Evolutionary conservation across 1,140 invertebrate species (phyloP).

Genomic region (Limonius californicus): DNA sequence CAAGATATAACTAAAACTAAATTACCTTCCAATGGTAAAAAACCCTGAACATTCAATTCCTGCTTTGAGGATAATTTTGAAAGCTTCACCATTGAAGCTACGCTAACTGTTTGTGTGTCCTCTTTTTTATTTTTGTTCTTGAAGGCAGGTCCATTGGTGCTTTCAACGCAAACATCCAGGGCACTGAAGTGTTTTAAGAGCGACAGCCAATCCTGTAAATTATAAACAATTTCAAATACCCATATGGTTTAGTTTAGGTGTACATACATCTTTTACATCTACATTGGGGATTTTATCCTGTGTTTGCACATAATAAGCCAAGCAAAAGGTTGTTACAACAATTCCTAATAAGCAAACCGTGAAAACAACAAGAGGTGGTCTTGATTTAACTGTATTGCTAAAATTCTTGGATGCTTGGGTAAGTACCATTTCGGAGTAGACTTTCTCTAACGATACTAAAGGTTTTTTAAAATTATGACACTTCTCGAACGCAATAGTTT

Average conservation of each 20-base stretch:
- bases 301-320: background rate
- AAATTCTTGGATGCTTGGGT: background rate
- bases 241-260: too few relatives aligned
- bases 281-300: too few relatives aligned
- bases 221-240: too few relatives aligned
- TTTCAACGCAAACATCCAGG: background rate
- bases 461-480: too few relatives aligned
- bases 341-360: background rate
- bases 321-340: background rate
- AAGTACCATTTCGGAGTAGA: too few relatives aligned
- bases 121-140: too few relatives aligned
- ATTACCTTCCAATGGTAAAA: background rate
- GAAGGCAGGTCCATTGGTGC: background rate
- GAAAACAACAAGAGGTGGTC: constrained; percentile 4
- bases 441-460: too few relatives aligned
- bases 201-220: constrained; percentile 1
- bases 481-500: too few relatives aligned
- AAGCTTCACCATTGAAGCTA: background rate
- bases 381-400: background rate
- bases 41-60: background rate
- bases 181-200: background rate
- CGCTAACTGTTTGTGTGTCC: background rate
- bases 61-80: background rate
- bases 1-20: background rate
- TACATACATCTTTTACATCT: background rate